These are phyloP conservation scores for Spodoptera picta DNA, from an alignment of 2,888 invertebrate species.

Conservation along the genomic window DNA sequence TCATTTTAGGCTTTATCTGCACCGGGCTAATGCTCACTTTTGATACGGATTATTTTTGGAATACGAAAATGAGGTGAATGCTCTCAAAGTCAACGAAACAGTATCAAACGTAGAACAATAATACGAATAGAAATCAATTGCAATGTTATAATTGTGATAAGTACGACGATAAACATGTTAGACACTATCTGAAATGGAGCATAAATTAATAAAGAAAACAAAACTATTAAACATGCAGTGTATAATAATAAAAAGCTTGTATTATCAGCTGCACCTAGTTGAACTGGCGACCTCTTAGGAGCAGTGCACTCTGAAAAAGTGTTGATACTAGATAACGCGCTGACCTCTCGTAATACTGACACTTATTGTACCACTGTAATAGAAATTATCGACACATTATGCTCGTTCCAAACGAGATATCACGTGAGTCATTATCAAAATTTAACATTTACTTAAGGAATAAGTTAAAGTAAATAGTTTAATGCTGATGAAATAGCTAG, in stretches of 20 bases:
- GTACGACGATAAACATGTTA: conserved; percentile 12
- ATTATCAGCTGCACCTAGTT: conserved; percentile 54
- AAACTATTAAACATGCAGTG: conserved; percentile 45
- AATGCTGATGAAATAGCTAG: no score
- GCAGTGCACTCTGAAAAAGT: conserved; percentile 61
- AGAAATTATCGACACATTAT: conserved; percentile 41
- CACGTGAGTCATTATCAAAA: conserved; percentile 36
- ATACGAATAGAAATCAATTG: neutral
- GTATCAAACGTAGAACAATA: neutral
- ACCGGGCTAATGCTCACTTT: conserved; percentile 15
- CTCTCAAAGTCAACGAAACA: no score
- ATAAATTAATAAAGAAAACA: conserved; percentile 50
- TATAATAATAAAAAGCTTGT: conserved; percentile 46
- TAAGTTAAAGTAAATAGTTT: no score
- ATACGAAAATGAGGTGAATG: no score
- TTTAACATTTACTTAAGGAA: conserved; percentile 10
- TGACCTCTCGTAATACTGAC: conserved; percentile 57
- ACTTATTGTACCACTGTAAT: conserved; percentile 55
- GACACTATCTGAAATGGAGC: conserved; percentile 21
- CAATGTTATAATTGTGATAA: conserved; percentile 1
- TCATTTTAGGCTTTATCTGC: conserved; percentile 10
- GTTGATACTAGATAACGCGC: conserved; percentile 56
- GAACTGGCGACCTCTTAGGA: conserved; percentile 53
- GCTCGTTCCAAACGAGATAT: conserved; percentile 19
- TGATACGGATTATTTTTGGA: neutral